Evolutionary conservation across 2,113 vertebrate genomes (phyloP).

Genomic region (Sitta europaea): DNA sequence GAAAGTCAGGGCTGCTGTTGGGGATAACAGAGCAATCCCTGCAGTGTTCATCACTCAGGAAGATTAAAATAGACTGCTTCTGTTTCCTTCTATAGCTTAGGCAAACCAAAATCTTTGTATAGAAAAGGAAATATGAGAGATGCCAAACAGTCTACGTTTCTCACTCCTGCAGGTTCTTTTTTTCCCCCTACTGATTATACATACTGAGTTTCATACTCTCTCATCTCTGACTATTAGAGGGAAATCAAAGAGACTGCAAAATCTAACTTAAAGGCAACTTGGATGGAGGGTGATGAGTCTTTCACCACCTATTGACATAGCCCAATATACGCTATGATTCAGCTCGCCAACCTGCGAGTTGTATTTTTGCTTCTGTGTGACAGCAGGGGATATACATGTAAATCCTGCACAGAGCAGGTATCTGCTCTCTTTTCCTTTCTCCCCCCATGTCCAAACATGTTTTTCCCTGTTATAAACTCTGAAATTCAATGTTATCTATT

Average conservation of each 20-base stretch:
- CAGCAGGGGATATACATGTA: not conserved
- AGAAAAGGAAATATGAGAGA: not conserved
- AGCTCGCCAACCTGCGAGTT: not conserved
- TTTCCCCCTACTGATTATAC: not conserved
- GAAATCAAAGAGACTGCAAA: slow-evolving; percentile 16
- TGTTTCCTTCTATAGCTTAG: slow-evolving; percentile 37
- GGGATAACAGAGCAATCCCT: slow-evolving; percentile 35
- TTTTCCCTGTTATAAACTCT: not conserved
- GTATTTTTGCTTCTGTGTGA: not conserved
- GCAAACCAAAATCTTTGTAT: slow-evolving; percentile 21
- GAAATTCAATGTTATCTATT: not conserved
- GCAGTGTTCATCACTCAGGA: not conserved
- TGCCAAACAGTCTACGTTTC: not conserved
- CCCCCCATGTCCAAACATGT: not conserved
- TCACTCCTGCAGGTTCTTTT: not conserved
- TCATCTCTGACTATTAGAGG: not conserved
- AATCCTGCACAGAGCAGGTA: not conserved
- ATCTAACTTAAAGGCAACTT: slow-evolving; percentile 15
- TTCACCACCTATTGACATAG: not conserved
- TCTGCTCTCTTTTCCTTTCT: not conserved
- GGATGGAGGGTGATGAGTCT: not conserved
- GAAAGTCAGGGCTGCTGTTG: slow-evolving; percentile 22
- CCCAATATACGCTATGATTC: not conserved
- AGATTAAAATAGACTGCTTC: slow-evolving; percentile 55
- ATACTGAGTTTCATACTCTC: not conserved